Evolutionary conservation across 2,888 invertebrate genomes (phyloP).

Genomic region (Pseudococcus jackbeardsleyi): DNA sequence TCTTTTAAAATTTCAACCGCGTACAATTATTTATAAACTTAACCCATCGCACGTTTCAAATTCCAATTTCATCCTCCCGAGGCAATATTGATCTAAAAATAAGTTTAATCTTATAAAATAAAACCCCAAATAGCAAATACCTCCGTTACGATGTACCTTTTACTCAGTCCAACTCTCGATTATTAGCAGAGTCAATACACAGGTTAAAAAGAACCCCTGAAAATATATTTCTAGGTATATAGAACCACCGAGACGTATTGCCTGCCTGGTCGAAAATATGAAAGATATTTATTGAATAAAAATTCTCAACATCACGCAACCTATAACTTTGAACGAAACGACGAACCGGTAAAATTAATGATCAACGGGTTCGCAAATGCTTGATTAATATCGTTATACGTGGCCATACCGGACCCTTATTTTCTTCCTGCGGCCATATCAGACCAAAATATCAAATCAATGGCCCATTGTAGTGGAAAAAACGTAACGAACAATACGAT

Average conservation of each 20-base stretch:
- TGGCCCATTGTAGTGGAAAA: neutral
- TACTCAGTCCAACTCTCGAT: neutral
- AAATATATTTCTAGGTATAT: constrained; percentile 1
- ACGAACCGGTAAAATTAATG: constrained; percentile 2
- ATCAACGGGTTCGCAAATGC: constrained; percentile 10
- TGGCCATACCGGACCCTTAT: neutral
- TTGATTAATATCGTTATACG: neutral
- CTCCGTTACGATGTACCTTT: neutral
- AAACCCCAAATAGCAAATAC: neutral
- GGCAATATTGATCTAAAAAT: neutral
- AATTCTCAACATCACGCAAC: constrained; percentile 24
- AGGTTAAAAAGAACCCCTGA: neutral
- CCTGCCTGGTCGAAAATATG: neutral
- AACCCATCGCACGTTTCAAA: no score
- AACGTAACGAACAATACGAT: neutral
- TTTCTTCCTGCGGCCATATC: neutral
- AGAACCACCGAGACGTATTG: neutral
- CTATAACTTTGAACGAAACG: neutral
- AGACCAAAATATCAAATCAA: neutral
- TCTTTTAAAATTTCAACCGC: no score
- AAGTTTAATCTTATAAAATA: neutral
- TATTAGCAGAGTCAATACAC: neutral
- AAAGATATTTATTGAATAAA: constrained; percentile 32
- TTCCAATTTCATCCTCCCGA: neutral
- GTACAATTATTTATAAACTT: no score